These are phyloP conservation scores for Drosophila subpulchrella DNA, from an alignment of 1,140 invertebrate genomes.

Conservation along the genomic window DNA sequence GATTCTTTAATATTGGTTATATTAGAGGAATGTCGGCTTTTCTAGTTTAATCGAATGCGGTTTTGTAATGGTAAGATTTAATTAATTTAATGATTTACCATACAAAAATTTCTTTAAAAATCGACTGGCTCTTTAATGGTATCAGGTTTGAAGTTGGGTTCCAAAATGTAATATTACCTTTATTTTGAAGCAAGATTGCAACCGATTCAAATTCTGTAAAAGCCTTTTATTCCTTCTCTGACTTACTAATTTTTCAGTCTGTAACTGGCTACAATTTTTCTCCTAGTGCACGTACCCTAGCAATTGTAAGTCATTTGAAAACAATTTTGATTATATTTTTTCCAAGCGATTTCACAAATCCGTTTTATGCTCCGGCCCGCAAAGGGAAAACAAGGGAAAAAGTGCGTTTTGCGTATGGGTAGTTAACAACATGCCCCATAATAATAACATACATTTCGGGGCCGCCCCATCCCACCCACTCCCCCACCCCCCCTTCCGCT, in stretches of 20 bases:
- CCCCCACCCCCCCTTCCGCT: neutral
- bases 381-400: conserved; percentile 18
- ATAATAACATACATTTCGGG: conserved; percentile 77
- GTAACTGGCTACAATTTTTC: neutral
- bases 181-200: no score
- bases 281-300: conserved; percentile 22
- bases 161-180: no score
- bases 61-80: no score
- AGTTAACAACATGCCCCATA: conserved; percentile 82
- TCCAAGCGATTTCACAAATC: conserved; percentile 82
- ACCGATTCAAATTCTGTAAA: no score
- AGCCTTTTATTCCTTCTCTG: no score
- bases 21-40: no score
- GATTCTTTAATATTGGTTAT: neutral
- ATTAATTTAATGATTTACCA: no score
- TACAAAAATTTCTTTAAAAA: no score
- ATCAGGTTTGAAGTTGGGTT: no score
- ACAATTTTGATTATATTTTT: conserved; percentile 84
- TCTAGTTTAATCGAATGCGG: no score
- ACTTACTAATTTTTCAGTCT: no score
- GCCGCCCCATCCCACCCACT: neutral
- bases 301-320: conserved; percentile 82
- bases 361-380: conserved; percentile 66
- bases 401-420: conserved; percentile 77
- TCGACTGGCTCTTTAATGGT: no score